Conservation (phyloP, 2,113 vertebrate genomes). For the Perca fluviatilis region DNA sequence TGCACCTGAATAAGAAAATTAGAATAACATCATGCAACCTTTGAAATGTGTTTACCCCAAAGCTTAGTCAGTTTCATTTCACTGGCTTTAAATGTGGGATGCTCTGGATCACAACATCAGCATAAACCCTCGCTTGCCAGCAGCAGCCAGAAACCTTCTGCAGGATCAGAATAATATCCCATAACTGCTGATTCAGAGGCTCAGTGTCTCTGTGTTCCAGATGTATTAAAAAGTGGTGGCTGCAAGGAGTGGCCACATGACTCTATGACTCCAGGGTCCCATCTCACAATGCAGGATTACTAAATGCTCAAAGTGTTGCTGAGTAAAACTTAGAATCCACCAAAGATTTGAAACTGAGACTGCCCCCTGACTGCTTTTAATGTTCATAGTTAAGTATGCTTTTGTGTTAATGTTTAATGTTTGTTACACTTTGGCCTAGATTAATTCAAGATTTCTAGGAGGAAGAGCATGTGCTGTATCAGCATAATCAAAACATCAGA, state of each 20-base stretch:
- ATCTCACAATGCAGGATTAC: not conserved
- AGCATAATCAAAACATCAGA: not conserved
- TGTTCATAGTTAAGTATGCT: not conserved
- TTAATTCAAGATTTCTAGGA: not conserved
- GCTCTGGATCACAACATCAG: conserved; percentile 17
- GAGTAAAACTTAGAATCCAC: not conserved
- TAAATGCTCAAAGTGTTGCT: not conserved
- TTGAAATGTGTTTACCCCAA: not conserved
- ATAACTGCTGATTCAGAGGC: conserved; percentile 38
- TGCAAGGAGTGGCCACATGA: not conserved
- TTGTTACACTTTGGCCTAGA: not conserved
- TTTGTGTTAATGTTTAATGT: not conserved
- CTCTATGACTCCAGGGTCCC: not conserved
- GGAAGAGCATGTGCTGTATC: not conserved
- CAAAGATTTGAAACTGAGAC: no score
- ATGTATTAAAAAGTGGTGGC: conserved; percentile 4
- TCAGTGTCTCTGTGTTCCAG: conserved; percentile 14
- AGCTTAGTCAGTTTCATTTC: not conserved
- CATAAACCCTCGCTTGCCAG: not conserved
- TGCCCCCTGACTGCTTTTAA: not conserved
- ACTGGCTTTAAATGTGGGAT: not conserved
- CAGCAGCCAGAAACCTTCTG: conserved; percentile 5
- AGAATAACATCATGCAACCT: not conserved
- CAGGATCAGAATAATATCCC: not conserved
- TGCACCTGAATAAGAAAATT: not conserved